Base-by-base conservation (phyloP, 2,888 invertebrate species). In the Hemithea aestivaria region DNA sequence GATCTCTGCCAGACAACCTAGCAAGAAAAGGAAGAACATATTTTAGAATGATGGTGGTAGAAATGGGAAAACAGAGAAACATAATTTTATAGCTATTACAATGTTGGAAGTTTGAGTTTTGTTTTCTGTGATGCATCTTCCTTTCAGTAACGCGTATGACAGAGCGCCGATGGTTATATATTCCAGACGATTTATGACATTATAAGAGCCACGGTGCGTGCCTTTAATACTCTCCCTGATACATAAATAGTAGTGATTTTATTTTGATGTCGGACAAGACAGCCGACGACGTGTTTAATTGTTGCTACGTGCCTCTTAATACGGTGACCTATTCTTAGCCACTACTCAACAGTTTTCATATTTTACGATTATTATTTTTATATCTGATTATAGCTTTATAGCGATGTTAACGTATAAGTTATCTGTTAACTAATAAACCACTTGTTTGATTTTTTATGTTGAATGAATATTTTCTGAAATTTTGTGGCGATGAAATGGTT, bases 171-270 rank as follows among this genome's bases (percentile, higher is more conserved):
- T 69, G 62, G 82, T 81, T 87, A 87, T 87, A 87, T 84, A 82
- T 83, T 82, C 82, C 80, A 85, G 79, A 83, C 87, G 78, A 87
- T 87, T 87, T 87, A 87, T 85, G 76, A 69, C 79, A 75, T 79
- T 83, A 84, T 81, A 84, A 84, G 84, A 84, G 80, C 64, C 53
- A 64, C 72, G 59, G 69, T 70, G 71, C 68, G 64, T 73, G 74
- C 76, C 72, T 74, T 83, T 84, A 79, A 81, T 83, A 78, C 73
- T 57, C 77, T 78, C 68, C 72, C 76, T 77, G 73, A 76, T 79
- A 61, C 84, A 84, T 85, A 87, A 84, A 87, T 84, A 85, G 75
- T 75, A 74, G 74, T 81, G 70, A 83, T 85, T 79, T 87, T 83
- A 82, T 85, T 85, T 82, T 85, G 74, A 81, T 84, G 85, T 85